Base-by-base conservation (phyloP, 2,888 invertebrate genomes). In the Drosophila atripex region DNA sequence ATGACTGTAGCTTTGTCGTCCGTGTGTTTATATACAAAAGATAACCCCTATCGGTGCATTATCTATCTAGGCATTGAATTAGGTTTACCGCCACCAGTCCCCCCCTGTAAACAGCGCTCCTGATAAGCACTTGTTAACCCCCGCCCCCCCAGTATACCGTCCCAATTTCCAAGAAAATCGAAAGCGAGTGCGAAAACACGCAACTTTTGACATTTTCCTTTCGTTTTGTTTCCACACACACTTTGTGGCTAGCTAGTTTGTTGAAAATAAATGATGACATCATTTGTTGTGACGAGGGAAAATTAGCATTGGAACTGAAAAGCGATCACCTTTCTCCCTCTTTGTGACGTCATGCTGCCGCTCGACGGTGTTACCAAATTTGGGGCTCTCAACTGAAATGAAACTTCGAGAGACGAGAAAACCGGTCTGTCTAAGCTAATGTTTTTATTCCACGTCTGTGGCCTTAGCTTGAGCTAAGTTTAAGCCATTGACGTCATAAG, bases 171-270 rank as follows among this genome's bases (percentile, higher is more conserved):
- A 9, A 58, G 59, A 65, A 65, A 76, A 85, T 69, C 77, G 80
- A 83, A 83, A 79, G 71, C 70, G 38, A 39, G 53, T 65, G 59
- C 72, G 59, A 65, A 75, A 74, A 76, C 83, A 83, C 88, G 88
- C 83, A 75, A 86, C 83, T 55, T 83, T 79, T 85, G 84, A 76
- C 86, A 80, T 84, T 77, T 80, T 68, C 57, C 52, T 51, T 52
- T 56, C 39, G 23, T 51, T 49, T 56, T 16, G n/a, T 65, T 64
- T 35, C 30, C 25, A 8, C 43, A 35, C 21, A 25, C n/a, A 21
- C 45, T 56, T 46, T 9, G 39, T 32, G 35, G 16, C n/a, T 30
- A 38, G 16, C n/a, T 30, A 38, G 38, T 45, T 51, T 7, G 54
- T 71, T 70, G 60, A 45, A 75, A 75, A 78, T 70, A 51, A 50